Conservation (phyloP, 2,113 vertebrate genomes). For the Prunella himalayana region DNA sequence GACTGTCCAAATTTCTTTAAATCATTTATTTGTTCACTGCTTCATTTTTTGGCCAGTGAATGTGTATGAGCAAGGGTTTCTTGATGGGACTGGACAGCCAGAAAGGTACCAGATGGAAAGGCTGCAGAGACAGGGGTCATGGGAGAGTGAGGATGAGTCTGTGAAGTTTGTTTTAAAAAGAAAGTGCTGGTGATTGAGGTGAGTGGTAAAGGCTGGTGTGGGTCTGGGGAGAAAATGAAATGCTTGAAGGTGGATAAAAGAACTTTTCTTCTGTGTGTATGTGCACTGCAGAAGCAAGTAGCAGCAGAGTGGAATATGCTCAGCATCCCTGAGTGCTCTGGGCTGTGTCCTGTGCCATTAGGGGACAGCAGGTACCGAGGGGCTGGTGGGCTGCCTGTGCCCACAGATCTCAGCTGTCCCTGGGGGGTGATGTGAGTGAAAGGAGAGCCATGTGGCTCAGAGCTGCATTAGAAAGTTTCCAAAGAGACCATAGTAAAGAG, state of each 20-base stretch:
- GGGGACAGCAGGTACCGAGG: accelerated
- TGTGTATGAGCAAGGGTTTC: background rate
- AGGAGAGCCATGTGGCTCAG: background rate
- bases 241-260: background rate
- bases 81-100: background rate
- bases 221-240: background rate
- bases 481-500: background rate
- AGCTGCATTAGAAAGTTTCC: background rate
- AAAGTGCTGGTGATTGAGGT: background rate
- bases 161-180: background rate
- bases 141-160: background rate
- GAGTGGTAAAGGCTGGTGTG: background rate
- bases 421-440: background rate
- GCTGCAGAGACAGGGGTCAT: background rate
- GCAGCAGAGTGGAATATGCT: background rate
- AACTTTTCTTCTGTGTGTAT: background rate
- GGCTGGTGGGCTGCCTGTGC: background rate
- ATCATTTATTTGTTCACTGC: background rate
- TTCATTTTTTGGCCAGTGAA: background rate
- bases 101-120: constrained; percentile 10
- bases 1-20: background rate
- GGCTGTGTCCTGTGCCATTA: background rate
- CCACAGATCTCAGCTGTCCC: accelerated
- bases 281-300: background rate
- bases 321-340: background rate